These are phyloP conservation scores for Sminthurinus signatus DNA, from an alignment of 1,140 invertebrate species.

Conservation along the genomic window DNA sequence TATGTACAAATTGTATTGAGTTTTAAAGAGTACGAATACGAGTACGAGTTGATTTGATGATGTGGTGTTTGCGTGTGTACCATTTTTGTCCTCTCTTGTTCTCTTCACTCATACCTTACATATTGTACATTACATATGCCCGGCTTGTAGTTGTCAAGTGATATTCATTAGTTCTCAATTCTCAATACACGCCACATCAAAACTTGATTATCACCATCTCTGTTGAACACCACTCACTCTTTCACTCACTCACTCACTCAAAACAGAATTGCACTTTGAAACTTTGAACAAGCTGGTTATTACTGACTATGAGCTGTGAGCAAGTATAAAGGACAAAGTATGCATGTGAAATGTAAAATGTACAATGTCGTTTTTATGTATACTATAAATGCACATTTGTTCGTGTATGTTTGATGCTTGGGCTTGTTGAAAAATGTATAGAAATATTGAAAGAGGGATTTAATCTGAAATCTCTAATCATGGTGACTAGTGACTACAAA, in stretches of 20 bases:
- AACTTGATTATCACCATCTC: slow-evolving; percentile 26
- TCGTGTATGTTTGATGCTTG: background rate
- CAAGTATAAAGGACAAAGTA: no score
- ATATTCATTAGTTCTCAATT: slow-evolving; percentile 31
- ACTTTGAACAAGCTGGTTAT: no score
- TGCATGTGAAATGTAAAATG: no score
- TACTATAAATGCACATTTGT: no score
- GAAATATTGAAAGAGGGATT: background rate
- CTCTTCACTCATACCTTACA: no score
- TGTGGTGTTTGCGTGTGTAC: slow-evolving; percentile 36
- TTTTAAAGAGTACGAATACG: no score
- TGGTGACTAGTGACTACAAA: background rate
- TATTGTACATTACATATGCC: no score
- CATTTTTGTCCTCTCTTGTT: slow-evolving; percentile 27
- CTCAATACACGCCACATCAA: slow-evolving; percentile 16
- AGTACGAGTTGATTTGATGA: slow-evolving; percentile 7
- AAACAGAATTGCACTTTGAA: no score
- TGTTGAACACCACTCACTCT: slow-evolving; percentile 2
- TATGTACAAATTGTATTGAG: no score
- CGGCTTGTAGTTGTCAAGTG: slow-evolving; percentile 30
- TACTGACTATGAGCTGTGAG: no score
- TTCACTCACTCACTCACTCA: no score
- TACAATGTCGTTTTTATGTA: no score
- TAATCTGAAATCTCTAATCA: slow-evolving; percentile 11
- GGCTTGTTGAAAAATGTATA: background rate